phyloP scores from a whole-genome alignment of 2,797 vertebrate species.

The Mormyrus proboscirostris region DNA sequence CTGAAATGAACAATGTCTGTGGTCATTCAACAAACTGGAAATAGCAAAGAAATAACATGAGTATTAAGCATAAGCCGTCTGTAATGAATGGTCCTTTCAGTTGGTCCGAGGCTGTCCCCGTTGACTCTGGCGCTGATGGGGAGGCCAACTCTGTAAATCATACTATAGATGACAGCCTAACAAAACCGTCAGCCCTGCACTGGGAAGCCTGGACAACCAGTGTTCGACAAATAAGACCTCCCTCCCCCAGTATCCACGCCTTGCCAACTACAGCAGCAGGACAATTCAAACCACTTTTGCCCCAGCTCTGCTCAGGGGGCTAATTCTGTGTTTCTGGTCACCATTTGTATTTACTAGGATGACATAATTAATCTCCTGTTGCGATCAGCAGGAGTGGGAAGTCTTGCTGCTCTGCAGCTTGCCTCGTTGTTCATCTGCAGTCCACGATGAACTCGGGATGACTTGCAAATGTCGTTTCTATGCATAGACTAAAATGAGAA shows the following conservation, averaged over 20 bases:
- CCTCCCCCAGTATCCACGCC: constrained; percentile 27
- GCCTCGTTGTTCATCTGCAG: background rate
- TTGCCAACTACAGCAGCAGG: constrained; percentile 40
- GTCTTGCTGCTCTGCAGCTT: constrained; percentile 54
- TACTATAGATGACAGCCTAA: constrained; percentile 53
- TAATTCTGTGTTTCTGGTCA: constrained; percentile 69
- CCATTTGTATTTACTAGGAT: constrained; percentile 79
- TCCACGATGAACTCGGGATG: background rate
- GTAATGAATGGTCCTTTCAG: constrained; percentile 31
- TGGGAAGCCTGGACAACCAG: constrained; percentile 48
- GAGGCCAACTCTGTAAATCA: constrained; percentile 64
- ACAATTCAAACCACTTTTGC: background rate
- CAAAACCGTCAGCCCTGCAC: constrained; percentile 2
- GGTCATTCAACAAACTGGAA: background rate
- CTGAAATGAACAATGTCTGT: background rate
- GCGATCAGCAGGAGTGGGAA: constrained; percentile 73
- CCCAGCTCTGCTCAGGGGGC: constrained; percentile 62
- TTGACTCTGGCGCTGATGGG: constrained; percentile 29
- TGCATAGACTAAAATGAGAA: background rate
- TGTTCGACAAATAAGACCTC: constrained; percentile 60
- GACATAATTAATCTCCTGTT: constrained; percentile 79
- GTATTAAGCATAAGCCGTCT: background rate
- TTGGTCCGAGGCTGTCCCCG: background rate
- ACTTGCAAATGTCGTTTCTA: background rate
- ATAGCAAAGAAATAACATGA: background rate